A percentile compares a stretch with the other conserved stretches of the same genome.
These are phyloP conservation scores for Tuta absoluta DNA, from an alignment of 2,888 invertebrate genomes.

Conservation along the genomic window DNA sequence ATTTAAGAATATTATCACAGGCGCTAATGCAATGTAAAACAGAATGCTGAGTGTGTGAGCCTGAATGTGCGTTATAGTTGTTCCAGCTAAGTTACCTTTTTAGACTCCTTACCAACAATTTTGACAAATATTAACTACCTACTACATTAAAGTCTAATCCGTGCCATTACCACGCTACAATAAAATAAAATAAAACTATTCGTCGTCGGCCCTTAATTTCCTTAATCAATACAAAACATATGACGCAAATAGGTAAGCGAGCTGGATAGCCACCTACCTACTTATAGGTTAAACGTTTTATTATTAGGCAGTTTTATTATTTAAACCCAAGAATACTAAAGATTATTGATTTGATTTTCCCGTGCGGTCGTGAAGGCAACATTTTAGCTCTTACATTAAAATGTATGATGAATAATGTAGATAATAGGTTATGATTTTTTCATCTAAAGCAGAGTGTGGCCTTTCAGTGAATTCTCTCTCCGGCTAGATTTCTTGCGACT, in stretches of 20 bases:
- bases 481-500: no score
- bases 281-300: conserved; percentile 21
- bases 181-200: neutral
- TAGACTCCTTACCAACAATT: no score
- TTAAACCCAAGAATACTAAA: neutral
- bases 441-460: no score
- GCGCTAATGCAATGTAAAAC: neutral
- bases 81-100: no score
- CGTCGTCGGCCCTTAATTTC: neutral
- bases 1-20: neutral
- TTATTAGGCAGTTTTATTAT: conserved; percentile 24
- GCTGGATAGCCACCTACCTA: neutral
- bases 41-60: no score
- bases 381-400: no score
- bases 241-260: conserved; percentile 23
- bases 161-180: neutral
- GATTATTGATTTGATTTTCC: conserved; percentile 8
- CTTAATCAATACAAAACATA: conserved; percentile 27
- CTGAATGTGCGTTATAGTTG: no score
- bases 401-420: no score
- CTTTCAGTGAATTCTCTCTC: no score
- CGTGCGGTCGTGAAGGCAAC: no score
- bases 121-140: no score
- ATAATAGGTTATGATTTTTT: no score
- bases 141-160: neutral